Percentiles rank a stretch among this genome's conserved stretches.
phyloP scores from a whole-genome alignment of 2,113 vertebrate genomes.

The Myodes glareolus region DNA sequence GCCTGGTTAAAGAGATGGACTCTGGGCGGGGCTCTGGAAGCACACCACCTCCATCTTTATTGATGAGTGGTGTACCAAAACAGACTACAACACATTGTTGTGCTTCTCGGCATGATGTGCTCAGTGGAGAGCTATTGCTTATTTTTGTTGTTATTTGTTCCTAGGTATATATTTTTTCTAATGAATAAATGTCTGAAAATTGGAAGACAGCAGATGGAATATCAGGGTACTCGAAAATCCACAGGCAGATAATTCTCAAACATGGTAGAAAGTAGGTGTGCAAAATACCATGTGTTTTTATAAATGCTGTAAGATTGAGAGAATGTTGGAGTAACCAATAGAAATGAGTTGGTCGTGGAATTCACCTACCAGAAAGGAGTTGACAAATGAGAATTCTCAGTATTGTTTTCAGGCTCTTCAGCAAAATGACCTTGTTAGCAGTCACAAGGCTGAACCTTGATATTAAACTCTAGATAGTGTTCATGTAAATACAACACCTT shows the following conservation, averaged over 20 bases:
- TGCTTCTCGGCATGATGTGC: background rate
- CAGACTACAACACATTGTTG: background rate
- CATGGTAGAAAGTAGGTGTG: constrained; percentile 43
- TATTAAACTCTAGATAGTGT: background rate
- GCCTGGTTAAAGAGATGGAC: constrained; percentile 60
- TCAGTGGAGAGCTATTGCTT: constrained; percentile 37
- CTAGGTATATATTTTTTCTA: constrained; percentile 35
- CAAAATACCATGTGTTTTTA: constrained; percentile 44
- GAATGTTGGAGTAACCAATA: constrained; percentile 31
- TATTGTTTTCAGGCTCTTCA: background rate
- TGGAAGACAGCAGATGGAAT: constrained; percentile 46
- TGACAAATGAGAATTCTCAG: background rate
- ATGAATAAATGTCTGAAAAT: constrained; percentile 54
- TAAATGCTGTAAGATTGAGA: constrained; percentile 49
- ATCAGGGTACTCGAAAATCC: background rate
- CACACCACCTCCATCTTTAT: background rate
- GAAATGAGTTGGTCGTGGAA: background rate
- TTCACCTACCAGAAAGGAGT: background rate
- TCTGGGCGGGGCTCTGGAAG: background rate
- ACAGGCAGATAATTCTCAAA: constrained; percentile 38
- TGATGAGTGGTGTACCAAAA: constrained; percentile 32
- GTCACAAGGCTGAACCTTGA: background rate
- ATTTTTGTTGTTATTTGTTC: constrained; percentile 21
- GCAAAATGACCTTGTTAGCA: background rate
- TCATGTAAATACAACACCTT: background rate